Evolutionary conservation across 2,113 vertebrate genomes (phyloP).

Genomic region (Bos indicus): DNA sequence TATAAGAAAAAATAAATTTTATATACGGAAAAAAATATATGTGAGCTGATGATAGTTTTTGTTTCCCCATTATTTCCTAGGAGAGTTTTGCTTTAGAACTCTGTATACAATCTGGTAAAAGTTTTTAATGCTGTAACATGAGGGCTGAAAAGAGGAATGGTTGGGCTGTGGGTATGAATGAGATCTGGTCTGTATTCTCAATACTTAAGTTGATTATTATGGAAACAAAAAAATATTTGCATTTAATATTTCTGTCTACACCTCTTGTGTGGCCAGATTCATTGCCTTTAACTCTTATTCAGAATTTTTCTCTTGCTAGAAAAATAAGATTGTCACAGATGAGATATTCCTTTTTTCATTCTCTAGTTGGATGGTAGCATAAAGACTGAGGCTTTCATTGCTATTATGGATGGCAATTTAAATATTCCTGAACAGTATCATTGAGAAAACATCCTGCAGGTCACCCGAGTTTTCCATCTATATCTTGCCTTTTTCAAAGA

Average conservation of each 20-base stretch:
- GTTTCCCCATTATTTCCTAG: background rate
- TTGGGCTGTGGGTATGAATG: background rate
- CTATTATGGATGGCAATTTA: background rate
- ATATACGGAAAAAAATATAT: background rate
- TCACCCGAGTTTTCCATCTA: background rate
- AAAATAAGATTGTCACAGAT: background rate
- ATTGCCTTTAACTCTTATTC: conserved; percentile 13
- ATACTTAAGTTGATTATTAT: background rate
- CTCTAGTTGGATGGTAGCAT: background rate
- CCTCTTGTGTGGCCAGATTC: background rate
- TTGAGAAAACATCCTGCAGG: background rate
- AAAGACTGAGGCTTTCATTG: background rate
- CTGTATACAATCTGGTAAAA: background rate
- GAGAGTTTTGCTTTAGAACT: conserved; percentile 2
- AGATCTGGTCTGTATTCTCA: background rate
- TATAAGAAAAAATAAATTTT: background rate
- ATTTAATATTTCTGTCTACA: background rate
- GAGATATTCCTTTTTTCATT: background rate
- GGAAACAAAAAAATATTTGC: background rate
- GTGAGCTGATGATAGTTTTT: background rate
- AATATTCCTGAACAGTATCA: background rate
- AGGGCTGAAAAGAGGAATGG: background rate
- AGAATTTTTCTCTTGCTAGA: background rate
- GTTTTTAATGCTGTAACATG: background rate
- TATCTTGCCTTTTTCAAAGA: background rate